phyloP scores from a whole-genome alignment of 2,113 vertebrate genomes.

The Corythaeola cristata region DNA sequence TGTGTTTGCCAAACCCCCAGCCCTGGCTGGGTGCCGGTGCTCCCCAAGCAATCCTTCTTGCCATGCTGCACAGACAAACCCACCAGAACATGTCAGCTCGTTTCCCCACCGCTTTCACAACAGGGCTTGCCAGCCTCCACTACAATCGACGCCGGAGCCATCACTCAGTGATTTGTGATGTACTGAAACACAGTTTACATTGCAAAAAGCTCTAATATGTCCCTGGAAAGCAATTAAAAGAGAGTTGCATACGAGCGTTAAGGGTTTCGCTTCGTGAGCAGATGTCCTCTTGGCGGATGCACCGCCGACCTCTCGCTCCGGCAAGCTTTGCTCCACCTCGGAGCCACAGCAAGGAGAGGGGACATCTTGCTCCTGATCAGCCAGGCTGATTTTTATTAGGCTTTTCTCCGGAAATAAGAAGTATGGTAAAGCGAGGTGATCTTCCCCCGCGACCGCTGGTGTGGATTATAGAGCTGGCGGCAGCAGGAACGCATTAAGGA shows the following conservation, averaged over 20 bases:
- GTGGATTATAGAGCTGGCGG: constrained; percentile 68
- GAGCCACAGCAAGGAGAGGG: background rate
- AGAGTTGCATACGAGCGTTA: background rate
- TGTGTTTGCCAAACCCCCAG: background rate
- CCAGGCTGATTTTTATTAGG: constrained; percentile 6
- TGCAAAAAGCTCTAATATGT: constrained; percentile 28
- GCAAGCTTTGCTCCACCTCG: background rate
- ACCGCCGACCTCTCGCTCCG: accelerated
- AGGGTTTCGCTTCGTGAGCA: background rate
- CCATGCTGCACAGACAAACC: accelerated
- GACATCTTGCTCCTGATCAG: background rate
- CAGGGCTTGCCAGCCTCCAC: background rate
- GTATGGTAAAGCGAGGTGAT: constrained; percentile 19
- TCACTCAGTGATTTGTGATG: constrained; percentile 41
- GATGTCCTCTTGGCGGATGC: constrained; percentile 30
- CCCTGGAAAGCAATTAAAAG: constrained; percentile 45
- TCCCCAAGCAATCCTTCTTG: background rate
- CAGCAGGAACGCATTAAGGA: constrained; percentile 63
- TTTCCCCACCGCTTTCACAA: background rate
- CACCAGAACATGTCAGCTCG: accelerated
- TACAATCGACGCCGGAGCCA: background rate
- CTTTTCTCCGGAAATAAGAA: constrained; percentile 24
- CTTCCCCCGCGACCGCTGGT: constrained; percentile 18
- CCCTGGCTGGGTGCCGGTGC: accelerated
- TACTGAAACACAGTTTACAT: constrained; percentile 46